These are phyloP conservation scores for Cisticola juncidis DNA, from an alignment of 2,113 vertebrate species.

Conservation along the genomic window DNA sequence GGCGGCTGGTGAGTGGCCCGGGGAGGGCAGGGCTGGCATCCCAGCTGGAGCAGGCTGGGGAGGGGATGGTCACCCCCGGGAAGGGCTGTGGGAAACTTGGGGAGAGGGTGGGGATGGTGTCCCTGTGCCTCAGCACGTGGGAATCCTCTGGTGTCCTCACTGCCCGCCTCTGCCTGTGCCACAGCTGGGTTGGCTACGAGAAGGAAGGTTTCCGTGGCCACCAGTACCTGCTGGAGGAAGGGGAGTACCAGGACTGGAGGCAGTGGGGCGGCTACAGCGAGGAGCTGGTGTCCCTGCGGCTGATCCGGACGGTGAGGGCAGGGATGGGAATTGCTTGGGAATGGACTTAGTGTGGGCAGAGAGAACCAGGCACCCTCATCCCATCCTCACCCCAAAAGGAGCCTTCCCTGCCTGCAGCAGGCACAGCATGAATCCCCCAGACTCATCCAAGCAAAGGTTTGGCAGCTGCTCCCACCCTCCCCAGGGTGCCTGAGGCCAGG, in stretches of 20 bases:
- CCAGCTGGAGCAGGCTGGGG: neutral
- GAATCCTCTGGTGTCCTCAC: neutral
- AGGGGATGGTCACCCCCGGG: neutral
- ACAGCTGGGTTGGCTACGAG: constrained; percentile 93
- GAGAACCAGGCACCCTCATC: neutral
- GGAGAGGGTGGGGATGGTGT: neutral
- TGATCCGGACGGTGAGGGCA: constrained; percentile 87
- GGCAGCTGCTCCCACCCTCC: neutral
- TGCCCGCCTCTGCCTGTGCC: neutral
- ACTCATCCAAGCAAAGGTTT: neutral
- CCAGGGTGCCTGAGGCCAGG: neutral
- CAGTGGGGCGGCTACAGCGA: constrained; percentile 87
- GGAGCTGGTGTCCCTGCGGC: constrained; percentile 83
- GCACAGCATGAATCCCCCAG: neutral
- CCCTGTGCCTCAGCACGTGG: rapidly evolving
- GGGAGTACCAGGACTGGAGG: constrained; percentile 90
- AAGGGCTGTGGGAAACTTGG: neutral
- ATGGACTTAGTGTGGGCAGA: neutral
- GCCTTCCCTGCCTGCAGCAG: rapidly evolving
- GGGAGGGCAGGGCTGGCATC: neutral
- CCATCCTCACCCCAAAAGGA: neutral
- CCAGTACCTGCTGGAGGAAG: constrained; percentile 97
- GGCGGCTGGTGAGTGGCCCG: constrained; percentile 86
- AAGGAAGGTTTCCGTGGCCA: constrained; percentile 92
- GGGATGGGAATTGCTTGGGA: rapidly evolving